Base-by-base conservation (phyloP, 2,888 invertebrate genomes). In the Ctena decussata region DNA sequence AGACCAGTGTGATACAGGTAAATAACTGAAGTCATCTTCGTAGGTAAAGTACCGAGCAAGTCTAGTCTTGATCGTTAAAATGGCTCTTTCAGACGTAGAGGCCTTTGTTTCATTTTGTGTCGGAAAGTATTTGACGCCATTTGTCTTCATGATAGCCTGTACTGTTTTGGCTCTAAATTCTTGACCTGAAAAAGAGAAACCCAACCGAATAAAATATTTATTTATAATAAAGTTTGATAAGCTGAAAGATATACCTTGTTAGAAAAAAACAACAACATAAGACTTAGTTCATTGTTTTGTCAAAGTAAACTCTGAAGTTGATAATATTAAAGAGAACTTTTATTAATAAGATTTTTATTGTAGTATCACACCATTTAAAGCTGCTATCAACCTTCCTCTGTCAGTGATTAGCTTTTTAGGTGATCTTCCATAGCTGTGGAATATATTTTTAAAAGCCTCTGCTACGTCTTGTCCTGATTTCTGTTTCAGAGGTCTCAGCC, bases 31-130 rank as follows among this genome's bases (percentile, higher is more conserved):
- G 21, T 75, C 60, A 65, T 81, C 69, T 53, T 82, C 84, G 32
- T 49, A 76, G n/a, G 85, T 84, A 57, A 84, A 70, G 46, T 84
- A 86, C 12, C 80, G 41, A 49, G 0, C 6, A 12, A 39, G 27
- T 24, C 60, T 82, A 8, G 73, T 76, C 72, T 84, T 86, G 11
- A 82, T 84, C 0, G 83, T 87, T 39, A 83, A 71, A 35, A 86
- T 79, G 15, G 77, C 85, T 60, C 82, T 57, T 69, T 87, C 80
- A 11, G 77, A 71, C 24, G 75, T 75, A 6, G 72, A 71, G 6
- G 82, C 85, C 39, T 85, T 85, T 3, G 71, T 65, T 69, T 85
- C 79, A 35, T 85, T 85, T 30, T 82, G 69, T 21, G 84, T 74
- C 39, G 70, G 77, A 21, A 85, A 71, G 75, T 85, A 84, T 32